A percentile compares a stretch with the other conserved stretches of the same genome.
phyloP scores from a whole-genome alignment of 2,113 vertebrate species.

The Dicrurus megarhynchus region DNA sequence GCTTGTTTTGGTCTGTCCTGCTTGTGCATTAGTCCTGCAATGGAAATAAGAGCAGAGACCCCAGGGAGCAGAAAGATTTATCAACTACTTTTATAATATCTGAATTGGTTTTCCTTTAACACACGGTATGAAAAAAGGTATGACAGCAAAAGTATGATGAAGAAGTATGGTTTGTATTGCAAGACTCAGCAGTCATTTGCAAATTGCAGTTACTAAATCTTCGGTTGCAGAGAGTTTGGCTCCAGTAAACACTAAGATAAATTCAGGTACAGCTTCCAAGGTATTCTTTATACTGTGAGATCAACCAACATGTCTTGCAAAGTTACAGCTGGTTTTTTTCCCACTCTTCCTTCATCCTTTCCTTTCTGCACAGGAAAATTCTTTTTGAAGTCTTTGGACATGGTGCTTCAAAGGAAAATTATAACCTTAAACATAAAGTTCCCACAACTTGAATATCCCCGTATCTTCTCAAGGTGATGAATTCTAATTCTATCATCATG shows the following conservation, averaged over 20 bases:
- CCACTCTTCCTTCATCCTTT: background rate
- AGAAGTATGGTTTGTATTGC: background rate
- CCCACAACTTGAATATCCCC: background rate
- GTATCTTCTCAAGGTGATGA: background rate
- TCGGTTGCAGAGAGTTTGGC: background rate
- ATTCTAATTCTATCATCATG: background rate
- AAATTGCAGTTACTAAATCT: background rate
- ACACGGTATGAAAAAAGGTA: background rate
- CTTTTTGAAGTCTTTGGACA: conserved; percentile 32
- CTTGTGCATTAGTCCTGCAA: background rate
- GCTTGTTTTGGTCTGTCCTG: background rate
- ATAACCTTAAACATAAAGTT: background rate
- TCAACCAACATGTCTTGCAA: background rate
- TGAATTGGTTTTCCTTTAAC: background rate
- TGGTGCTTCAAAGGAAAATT: conserved; percentile 40
- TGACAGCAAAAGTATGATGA: background rate
- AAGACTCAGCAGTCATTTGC: background rate
- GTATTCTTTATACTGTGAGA: background rate
- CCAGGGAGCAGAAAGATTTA: background rate
- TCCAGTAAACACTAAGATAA: background rate
- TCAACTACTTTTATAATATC: background rate
- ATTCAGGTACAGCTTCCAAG: background rate
- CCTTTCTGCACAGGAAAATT: background rate
- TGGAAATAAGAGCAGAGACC: background rate
- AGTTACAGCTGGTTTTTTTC: background rate